Evolutionary conservation across 2,888 invertebrate genomes (phyloP), one percentile per base, ranked within the genome.

Genomic region (Thereva unica): DNA sequence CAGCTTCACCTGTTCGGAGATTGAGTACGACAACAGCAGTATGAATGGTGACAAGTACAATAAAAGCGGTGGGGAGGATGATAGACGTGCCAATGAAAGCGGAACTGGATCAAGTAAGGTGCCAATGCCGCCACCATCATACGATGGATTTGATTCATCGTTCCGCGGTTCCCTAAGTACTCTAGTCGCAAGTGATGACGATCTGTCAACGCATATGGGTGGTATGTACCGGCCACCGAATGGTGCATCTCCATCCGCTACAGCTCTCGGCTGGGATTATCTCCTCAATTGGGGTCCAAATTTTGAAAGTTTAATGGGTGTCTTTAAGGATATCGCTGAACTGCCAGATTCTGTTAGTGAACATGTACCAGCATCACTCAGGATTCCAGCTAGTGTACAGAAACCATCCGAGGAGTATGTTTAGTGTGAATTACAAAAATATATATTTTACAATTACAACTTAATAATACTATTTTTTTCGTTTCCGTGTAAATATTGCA

Each of bases 1-100:
- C 78, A 96, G 96, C 74, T 97, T 97, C 83, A 97, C 97, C 8
- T 97, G 97, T 82, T 97, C 97, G 0, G 97, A 97, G 83, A 96
- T 96, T 77, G 97, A 97, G 80, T 96, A 95, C 78, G 96, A 96
- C 76, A 94, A 95, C 77, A 91, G 92, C 75, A 92, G 92, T 75
- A 83, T 92, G 70, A 89, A 87, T 64, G 92, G 91, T 10, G 92
- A 92, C 76, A 92, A 92, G 76, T 84, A 87, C 69, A 85, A 84
- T 53, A 87, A 87, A 72, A 85, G 86, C 75, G 83, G 86, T 73
- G 83, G 85, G 67, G 87, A 87, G 72, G 85, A 86, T 47, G 45
- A 54, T n/a, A 82, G 86, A 68, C 84, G 86, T 73, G 78, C 76
- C 2, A 86, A 85, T 73, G 83, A 85, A 12, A 84, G 80, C 69